A percentile compares a stretch with the other conserved stretches of the same genome.
Evolutionary conservation across 2,888 invertebrate species (phyloP).

Genomic region (Morinoia aosen): DNA sequence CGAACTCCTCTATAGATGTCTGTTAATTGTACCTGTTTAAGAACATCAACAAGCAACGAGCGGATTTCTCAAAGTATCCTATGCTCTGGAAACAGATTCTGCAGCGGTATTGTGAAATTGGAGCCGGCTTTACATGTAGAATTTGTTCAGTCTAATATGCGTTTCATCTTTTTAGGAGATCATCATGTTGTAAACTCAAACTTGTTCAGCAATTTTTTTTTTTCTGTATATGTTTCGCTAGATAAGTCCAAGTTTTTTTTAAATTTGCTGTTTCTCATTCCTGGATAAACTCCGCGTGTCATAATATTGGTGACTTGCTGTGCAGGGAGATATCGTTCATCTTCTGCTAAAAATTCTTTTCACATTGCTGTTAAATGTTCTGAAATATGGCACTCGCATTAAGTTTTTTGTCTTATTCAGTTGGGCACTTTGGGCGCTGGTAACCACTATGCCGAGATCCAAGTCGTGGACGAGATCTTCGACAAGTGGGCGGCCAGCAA

Average conservation of each 20-base stretch:
- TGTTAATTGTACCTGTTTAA: no score
- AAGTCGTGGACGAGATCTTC: slow-evolving; percentile 95
- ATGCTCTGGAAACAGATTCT: not conserved
- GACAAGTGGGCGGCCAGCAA: slow-evolving; percentile 97
- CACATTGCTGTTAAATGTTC: slow-evolving; percentile 27
- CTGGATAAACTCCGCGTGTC: not conserved
- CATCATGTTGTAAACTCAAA: no score
- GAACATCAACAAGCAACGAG: no score
- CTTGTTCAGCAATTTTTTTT: no score
- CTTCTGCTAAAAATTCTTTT: slow-evolving; percentile 1
- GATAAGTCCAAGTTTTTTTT: no score
- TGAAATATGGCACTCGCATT: not conserved
- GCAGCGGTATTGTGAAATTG: not conserved
- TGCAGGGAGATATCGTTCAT: not conserved
- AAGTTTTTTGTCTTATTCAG: slow-evolving; percentile 72
- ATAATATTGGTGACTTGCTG: not conserved
- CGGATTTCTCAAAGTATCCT: no score
- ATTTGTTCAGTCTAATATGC: no score
- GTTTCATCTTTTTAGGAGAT: no score
- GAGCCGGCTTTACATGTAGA: not conserved
- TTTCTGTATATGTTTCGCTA: no score
- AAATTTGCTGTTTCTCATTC: not conserved
- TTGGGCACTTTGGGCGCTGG: slow-evolving; percentile 97
- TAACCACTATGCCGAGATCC: slow-evolving; percentile 99
- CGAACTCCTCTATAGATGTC: not conserved